Evolutionary conservation across 2,113 vertebrate genomes (phyloP).

Genomic region (Dromas ardeola): DNA sequence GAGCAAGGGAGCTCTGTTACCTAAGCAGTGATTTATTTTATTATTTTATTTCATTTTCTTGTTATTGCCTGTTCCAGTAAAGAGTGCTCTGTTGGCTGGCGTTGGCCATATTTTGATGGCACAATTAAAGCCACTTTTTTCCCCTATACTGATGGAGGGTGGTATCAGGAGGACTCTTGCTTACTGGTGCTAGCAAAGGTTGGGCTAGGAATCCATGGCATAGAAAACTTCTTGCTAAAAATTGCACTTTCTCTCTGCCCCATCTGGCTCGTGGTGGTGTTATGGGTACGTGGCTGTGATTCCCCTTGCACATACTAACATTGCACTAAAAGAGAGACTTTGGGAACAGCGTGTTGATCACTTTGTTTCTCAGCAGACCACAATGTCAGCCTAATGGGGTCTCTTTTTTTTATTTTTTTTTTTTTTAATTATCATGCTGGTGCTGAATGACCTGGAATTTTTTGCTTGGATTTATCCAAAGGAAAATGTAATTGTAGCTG

Average conservation of each 20-base stretch:
- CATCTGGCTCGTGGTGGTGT: constrained; percentile 33
- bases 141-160: neutral
- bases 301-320: constrained; percentile 61
- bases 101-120: neutral
- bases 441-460: constrained; percentile 66
- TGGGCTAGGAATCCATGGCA: constrained; percentile 29
- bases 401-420: neutral
- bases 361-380: constrained; percentile 51
- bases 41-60: neutral
- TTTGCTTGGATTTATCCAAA: constrained; percentile 64
- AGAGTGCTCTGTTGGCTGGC: neutral
- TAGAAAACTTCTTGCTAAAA: constrained; percentile 57
- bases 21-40: neutral
- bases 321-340: constrained; percentile 68
- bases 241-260: constrained; percentile 66
- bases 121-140: neutral
- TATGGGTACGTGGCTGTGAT: constrained; percentile 61
- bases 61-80: neutral
- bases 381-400: constrained; percentile 5
- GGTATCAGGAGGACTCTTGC: neutral
- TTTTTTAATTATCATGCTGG: constrained; percentile 48
- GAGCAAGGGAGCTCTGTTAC: neutral
- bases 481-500: constrained; percentile 56
- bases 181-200: constrained; percentile 52
- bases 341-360: constrained; percentile 67